Evolutionary conservation across 2,797 vertebrate species (phyloP).

Genomic region (Rhinatrema bivittatum): DNA sequence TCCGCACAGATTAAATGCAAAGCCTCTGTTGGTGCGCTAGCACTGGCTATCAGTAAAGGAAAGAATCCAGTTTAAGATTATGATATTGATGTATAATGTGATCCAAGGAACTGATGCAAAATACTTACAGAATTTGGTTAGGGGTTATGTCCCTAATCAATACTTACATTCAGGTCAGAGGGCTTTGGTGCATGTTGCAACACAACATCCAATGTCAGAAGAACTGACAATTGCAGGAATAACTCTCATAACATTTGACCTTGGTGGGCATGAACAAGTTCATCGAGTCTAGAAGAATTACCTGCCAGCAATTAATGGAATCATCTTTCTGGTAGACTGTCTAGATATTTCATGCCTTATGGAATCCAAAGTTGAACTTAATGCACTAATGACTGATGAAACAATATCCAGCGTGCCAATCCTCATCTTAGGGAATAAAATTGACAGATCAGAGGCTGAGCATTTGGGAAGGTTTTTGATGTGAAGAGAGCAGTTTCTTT

Average conservation of each 20-base stretch:
- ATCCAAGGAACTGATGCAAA: too few species aligned
- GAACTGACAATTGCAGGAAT: slow-evolving; percentile 95
- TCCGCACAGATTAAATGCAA: too few species aligned
- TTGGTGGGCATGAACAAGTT: slow-evolving; percentile 93
- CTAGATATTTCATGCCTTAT: slow-evolving; percentile 79
- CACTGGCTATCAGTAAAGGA: too few species aligned
- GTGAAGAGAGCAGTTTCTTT: too few species aligned
- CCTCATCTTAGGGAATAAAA: slow-evolving; percentile 96
- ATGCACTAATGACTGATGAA: slow-evolving; percentile 91
- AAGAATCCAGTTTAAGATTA: too few species aligned
- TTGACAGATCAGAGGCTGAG: slow-evolving; percentile 92
- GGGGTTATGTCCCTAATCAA: too few species aligned
- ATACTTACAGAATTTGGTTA: too few species aligned
- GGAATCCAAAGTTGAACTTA: slow-evolving; percentile 90
- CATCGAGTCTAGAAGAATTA: slow-evolving; percentile 97
- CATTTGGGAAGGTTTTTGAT: too few species aligned
- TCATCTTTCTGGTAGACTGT: slow-evolving; percentile 94
- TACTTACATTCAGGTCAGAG: too few species aligned
- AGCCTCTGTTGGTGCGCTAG: too few species aligned
- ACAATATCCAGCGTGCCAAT: slow-evolving; percentile 93
- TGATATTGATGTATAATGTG: too few species aligned
- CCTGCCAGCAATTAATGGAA: slow-evolving; percentile 92
- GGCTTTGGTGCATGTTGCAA: too few species aligned
- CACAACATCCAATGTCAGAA: slow-evolving; percentile 83
- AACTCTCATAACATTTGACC: slow-evolving; percentile 96